phyloP scores from a whole-genome alignment of 2,113 vertebrate species.

The Boulengeromyrus knoepffleri region DNA sequence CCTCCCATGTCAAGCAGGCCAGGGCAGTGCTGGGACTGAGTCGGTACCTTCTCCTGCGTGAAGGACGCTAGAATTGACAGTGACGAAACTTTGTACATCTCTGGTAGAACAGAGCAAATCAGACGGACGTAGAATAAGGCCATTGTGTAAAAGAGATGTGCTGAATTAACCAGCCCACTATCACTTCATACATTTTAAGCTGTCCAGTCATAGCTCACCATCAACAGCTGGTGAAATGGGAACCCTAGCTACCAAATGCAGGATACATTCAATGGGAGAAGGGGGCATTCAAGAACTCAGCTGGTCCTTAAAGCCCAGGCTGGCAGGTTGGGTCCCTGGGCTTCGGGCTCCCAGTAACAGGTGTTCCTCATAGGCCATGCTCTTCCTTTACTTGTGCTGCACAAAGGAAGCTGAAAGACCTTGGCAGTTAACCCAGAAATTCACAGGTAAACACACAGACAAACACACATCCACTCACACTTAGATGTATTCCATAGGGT shows the following conservation, averaged over 20 bases:
- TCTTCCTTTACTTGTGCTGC: background rate
- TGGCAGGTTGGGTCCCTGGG: background rate
- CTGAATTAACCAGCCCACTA: slow-evolving; percentile 14
- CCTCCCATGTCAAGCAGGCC: background rate
- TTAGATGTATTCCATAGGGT: background rate
- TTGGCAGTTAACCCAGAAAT: background rate
- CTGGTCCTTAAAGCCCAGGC: slow-evolving; percentile 7
- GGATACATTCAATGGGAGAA: slow-evolving; percentile 7
- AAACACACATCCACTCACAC: background rate
- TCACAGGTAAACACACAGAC: slow-evolving; percentile 1
- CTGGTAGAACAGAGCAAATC: background rate
- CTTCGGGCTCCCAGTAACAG: background rate
- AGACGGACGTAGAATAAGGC: slow-evolving; percentile 20
- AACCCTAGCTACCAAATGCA: background rate
- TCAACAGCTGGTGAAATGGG: slow-evolving; percentile 12
- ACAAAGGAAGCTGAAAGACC: slow-evolving; percentile 4
- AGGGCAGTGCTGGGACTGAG: background rate
- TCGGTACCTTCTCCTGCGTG: background rate
- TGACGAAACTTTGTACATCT: background rate
- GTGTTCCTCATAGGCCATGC: background rate
- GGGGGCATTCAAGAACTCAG: background rate
- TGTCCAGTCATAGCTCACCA: background rate
- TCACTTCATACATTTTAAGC: slow-evolving; percentile 1
- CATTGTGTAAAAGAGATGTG: slow-evolving; percentile 17
- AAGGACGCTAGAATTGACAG: background rate